Evolutionary conservation across 2,113 vertebrate species (phyloP).

Genomic region (Macrotus californicus): DNA sequence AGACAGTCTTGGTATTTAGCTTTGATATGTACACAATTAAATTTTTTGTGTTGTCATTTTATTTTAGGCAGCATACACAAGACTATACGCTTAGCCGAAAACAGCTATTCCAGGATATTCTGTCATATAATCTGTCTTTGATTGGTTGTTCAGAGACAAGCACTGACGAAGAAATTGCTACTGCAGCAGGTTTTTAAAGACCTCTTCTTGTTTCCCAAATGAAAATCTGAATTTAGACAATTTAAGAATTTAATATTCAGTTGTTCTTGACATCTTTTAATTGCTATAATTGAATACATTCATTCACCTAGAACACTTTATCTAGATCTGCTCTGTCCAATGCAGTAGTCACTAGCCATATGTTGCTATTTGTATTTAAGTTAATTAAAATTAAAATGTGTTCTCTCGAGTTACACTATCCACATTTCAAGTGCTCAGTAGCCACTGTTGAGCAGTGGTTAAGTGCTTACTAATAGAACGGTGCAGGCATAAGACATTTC

Average conservation of each 20-base stretch:
- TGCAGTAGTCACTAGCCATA: not conserved
- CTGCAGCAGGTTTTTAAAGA: constrained; percentile 86
- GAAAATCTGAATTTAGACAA: constrained; percentile 30
- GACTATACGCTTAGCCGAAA: constrained; percentile 90
- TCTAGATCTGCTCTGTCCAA: not conserved
- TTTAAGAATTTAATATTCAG: not conserved
- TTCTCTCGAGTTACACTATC: not conserved
- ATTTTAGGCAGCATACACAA: constrained; percentile 94
- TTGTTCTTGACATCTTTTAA: not conserved
- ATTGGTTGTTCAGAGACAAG: constrained; percentile 91
- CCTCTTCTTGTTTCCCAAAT: not conserved
- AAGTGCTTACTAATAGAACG: not conserved
- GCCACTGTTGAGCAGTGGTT: not conserved
- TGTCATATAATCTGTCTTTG: constrained; percentile 93
- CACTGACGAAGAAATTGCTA: constrained; percentile 84
- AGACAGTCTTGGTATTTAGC: not conserved
- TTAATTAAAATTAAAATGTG: constrained; percentile 1
- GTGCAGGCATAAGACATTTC: not conserved
- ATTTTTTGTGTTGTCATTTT: constrained; percentile 53
- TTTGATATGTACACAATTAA: not conserved
- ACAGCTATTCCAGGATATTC: constrained; percentile 93
- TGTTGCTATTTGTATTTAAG: not conserved
- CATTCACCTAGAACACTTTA: not conserved
- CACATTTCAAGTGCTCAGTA: not conserved
- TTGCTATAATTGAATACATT: not conserved